Evolutionary conservation across 2,797 vertebrate species (phyloP), one percentile per base, ranked within the genome.

Genomic region (Epinephelus awoara): DNA sequence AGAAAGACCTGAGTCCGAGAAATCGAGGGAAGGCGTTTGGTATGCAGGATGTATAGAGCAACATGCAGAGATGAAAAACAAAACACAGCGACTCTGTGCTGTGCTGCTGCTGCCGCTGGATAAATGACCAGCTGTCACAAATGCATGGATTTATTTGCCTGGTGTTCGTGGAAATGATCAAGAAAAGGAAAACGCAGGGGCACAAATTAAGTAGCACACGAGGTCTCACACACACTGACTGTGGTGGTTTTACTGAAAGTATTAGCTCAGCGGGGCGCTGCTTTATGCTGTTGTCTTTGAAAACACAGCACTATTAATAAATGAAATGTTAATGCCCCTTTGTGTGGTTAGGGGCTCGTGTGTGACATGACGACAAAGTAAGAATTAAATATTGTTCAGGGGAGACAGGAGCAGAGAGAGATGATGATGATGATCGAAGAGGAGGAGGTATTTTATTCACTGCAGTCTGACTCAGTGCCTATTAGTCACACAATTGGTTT

Each of bases 401-500:
- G 77, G 42, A 69, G 63, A 72, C 4, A 49, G 15, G 40, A 49
- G 49, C 23, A 62, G 56, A 52, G 38, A 25, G 75, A 72, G 66
- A 7, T 21, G 67, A 69, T 61, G 69, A 62, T 65, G 71, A 67
- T 82, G 67, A 81, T 66, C 77, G 70, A 80, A 68, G 67, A 83
- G 77, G 68, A 72, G 52, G 77, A 82, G 77, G 66, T 79, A 77
- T 88, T 88, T 85, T 80, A 85, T 91, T 88, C 72, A 73, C 83
- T 88, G 83, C 82, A 87, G 68, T 51, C 77, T 84, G 77, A 86
- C 83, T 88, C 89, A 75, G 64, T 88, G 73, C 81, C 84, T 85
- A 84, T 92, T 91, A 91, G 88, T 91, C 89, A 92, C 81, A 92
- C 78, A 75, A 82, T 80, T 85, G 83, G 84, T 69, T 77, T 79